Percentiles rank a stretch among this genome's conserved stretches.
Conservation (phyloP, 2,888 invertebrate genomes). For the Heteromyza rotundicornis region DNA sequence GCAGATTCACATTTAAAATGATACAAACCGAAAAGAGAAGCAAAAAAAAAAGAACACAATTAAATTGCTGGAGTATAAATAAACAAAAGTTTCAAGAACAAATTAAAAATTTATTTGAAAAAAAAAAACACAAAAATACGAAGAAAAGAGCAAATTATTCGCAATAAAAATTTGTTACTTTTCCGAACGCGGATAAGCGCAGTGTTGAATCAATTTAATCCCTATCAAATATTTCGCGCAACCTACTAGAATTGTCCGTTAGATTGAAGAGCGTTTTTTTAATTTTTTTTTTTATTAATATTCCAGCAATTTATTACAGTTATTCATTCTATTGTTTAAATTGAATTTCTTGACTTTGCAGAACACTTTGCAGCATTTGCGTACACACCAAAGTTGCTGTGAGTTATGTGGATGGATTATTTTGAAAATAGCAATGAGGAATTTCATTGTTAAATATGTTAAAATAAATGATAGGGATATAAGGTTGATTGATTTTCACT, state of each 20-base stretch:
- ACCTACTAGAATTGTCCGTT: not conserved
- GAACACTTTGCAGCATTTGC: conserved; percentile 32
- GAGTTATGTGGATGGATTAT: no score
- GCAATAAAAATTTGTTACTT: not conserved
- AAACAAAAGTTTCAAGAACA: conserved; percentile 29
- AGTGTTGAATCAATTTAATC: conserved; percentile 17
- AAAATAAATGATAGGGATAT: conserved; percentile 38
- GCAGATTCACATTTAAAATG: conserved; percentile 40
- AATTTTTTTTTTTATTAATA: not conserved
- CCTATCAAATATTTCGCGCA: conserved; percentile 34
- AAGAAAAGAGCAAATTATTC: conserved; percentile 3
- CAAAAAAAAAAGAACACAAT: conserved; percentile 47
- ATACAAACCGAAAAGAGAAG: conserved; percentile 46
- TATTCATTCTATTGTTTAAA: conserved; percentile 6
- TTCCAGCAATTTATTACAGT: conserved; percentile 41
- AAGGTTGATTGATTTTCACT: conserved; percentile 28
- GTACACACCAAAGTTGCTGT: no score
- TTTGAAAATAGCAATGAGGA: no score
- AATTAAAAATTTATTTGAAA: conserved; percentile 23
- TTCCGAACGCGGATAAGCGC: no score
- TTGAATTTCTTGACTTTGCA: conserved; percentile 25
- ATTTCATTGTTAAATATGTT: not conserved
- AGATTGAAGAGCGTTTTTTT: no score
- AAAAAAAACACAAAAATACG: conserved; percentile 10
- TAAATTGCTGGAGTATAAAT: conserved; percentile 58